Base-by-base conservation (phyloP, 2,797 vertebrate species). In the Lacerta bilineata region DNA sequence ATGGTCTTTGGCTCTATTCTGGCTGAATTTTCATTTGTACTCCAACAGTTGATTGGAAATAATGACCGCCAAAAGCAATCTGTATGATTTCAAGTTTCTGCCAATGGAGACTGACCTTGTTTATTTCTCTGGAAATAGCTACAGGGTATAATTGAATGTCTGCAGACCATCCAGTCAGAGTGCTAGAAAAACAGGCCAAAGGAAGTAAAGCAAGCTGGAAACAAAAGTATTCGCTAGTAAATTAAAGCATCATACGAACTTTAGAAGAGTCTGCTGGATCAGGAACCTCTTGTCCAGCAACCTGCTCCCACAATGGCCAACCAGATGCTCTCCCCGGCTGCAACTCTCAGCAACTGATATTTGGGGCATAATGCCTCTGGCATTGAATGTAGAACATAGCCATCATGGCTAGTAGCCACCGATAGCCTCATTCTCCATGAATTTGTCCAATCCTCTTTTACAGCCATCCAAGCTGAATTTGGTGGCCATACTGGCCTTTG, bases 111-210 rank as follows among this genome's bases (percentile, higher is more conserved):
- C 85, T 95, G 93, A 92, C 92, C 95, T 92, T 94, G 88, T 92
- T 95, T 94, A 92, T 93, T 87, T 91, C 91, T 91, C 92, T 94
- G 94, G 92, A 93, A 95, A 89, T 84, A 90, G 89, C 95, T 93
- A 74, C 89, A 91, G 93, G 92, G 81, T 89, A 29, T 91, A 95
- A 95, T 91, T 92, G 93, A 93, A 93, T 94, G 88, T 93, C 93
- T 95, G 88, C 91, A 94, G 92, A 91, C 92, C 92, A 93, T 88
- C 79, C 76, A 95, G 84, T 92, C 90, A 92, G 80, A 94, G 84
- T 13, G 43, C 91, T 95, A 77, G 83, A 93, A 93, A 95, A 94
- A 85, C 15, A 93, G 68, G 25, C 64, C 15, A 85, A 90, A 81
- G n/a, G 78, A 90, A 93, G 87, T 46, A 91, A 68, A 83, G 72